Evolutionary conservation across 1,140 invertebrate species (phyloP).

Genomic region (Heliconius eleuchia): DNA sequence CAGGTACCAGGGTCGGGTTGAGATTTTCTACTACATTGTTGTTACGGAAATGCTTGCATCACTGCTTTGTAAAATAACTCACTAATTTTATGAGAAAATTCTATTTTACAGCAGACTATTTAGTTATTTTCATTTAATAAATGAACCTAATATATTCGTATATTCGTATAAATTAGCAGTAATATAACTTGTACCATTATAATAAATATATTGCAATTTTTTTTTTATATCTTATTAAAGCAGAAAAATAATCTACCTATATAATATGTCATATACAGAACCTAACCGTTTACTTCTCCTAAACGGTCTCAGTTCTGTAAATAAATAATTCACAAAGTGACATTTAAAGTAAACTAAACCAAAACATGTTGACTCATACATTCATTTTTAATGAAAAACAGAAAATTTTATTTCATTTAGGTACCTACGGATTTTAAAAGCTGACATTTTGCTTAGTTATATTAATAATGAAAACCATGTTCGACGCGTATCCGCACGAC

Average conservation of each 20-base stretch:
- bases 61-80: background rate
- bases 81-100: background rate
- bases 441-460: background rate
- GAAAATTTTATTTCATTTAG: background rate
- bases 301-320: too few relatives aligned
- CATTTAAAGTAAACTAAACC: too few relatives aligned
- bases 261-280: too few relatives aligned
- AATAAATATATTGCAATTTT: too few relatives aligned
- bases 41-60: background rate
- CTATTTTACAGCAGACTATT: background rate
- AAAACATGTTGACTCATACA: background rate
- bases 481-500: conserved; percentile 25
- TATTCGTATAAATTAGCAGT: too few relatives aligned
- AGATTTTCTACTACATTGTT: background rate
- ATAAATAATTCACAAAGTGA: too few relatives aligned
- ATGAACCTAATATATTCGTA: too few relatives aligned
- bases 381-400: background rate
- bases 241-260: too few relatives aligned
- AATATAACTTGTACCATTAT: too few relatives aligned
- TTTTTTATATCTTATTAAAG: too few relatives aligned
- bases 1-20: background rate
- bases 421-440: background rate
- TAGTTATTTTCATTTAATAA: background rate
- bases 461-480: conserved; percentile 30
- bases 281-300: too few relatives aligned